Conservation (phyloP, 1,140 invertebrate species). For the Aphaenogaster rudis region DNA sequence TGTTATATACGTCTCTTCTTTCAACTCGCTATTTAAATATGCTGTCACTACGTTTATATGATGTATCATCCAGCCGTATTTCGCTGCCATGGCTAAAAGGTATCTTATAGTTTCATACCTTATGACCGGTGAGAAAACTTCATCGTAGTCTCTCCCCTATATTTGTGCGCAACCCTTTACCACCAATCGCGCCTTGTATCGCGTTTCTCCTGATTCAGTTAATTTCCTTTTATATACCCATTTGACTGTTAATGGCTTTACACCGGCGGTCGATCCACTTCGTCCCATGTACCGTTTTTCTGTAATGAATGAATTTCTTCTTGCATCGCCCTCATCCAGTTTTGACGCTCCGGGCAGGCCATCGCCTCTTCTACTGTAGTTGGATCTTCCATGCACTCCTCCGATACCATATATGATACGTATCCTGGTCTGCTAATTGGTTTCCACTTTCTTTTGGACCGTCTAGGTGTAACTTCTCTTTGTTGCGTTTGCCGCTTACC, state of each 20-base stretch:
- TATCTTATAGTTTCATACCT: slow-evolving; percentile 72
- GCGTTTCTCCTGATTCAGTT: slow-evolving; percentile 69
- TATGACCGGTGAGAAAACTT: slow-evolving; percentile 78
- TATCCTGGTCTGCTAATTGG: too few species aligned
- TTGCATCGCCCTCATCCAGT: slow-evolving; percentile 23
- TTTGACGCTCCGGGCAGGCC: slow-evolving; percentile 4
- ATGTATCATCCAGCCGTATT: slow-evolving; percentile 51
- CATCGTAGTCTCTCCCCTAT: slow-evolving; percentile 73
- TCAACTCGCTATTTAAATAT: slow-evolving; percentile 81
- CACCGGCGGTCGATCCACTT: slow-evolving; percentile 14
- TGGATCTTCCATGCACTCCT: slow-evolving; percentile 55
- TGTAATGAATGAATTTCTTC: slow-evolving; percentile 41
- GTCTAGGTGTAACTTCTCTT: too few species aligned
- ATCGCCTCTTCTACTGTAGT: slow-evolving; percentile 47
- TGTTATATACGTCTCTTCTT: slow-evolving; percentile 81
- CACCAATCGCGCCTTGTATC: slow-evolving; percentile 84
- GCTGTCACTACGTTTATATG: slow-evolving; percentile 82
- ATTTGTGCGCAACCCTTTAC: slow-evolving; percentile 74
- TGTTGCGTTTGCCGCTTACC: too few species aligned
- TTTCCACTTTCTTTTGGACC: too few species aligned
- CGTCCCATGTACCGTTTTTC: slow-evolving; percentile 28
- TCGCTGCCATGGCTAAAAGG: slow-evolving; percentile 70
- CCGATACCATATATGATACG: not conserved
- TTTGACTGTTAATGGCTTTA: not conserved
- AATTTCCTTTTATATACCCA: slow-evolving; percentile 66